Percentiles rank a stretch among this genome's conserved stretches.
phyloP scores from a whole-genome alignment of 2,797 vertebrate genomes.

The Lindbergichthys nudifrons region DNA sequence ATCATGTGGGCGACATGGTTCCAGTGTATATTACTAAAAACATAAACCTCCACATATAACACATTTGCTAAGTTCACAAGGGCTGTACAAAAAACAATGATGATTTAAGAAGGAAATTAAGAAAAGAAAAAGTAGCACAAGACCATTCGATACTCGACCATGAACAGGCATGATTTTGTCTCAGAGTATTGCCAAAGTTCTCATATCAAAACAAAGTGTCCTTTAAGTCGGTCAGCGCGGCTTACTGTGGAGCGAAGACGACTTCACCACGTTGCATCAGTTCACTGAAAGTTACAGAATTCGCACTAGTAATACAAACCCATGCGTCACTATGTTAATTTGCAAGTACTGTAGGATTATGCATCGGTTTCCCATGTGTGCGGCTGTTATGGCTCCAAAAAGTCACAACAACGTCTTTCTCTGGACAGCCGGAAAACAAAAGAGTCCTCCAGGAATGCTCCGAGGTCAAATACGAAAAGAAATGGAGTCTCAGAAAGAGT shows the following conservation, averaged over 20 bases:
- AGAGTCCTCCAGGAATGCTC: slow-evolving; percentile 67
- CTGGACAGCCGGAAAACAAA: slow-evolving; percentile 62
- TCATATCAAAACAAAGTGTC: slow-evolving; percentile 82
- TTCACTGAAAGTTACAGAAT: slow-evolving; percentile 80
- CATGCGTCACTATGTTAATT: slow-evolving; percentile 83
- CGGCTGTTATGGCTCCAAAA: slow-evolving; percentile 79
- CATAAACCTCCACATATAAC: slow-evolving; percentile 83
- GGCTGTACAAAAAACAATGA: slow-evolving; percentile 81
- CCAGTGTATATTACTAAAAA: slow-evolving; percentile 89
- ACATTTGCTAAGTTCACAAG: slow-evolving; percentile 83
- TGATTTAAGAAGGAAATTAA: slow-evolving; percentile 67
- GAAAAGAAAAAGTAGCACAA: slow-evolving; percentile 63
- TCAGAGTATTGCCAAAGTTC: slow-evolving; percentile 83
- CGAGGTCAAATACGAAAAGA: slow-evolving; percentile 51
- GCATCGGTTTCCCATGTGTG: slow-evolving; percentile 69
- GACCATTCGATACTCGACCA: slow-evolving; percentile 78
- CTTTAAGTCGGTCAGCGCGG: slow-evolving; percentile 71
- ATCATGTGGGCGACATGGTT: slow-evolving; percentile 76
- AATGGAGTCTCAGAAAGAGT: slow-evolving; percentile 54
- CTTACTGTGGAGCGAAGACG: slow-evolving; percentile 73
- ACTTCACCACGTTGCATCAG: slow-evolving; percentile 77
- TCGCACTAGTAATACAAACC: slow-evolving; percentile 79
- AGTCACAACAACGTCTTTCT: slow-evolving; percentile 67
- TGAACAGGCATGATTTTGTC: slow-evolving; percentile 79
- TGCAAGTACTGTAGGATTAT: slow-evolving; percentile 76